A percentile compares a stretch with the other conserved stretches of the same genome.
Evolutionary conservation across 2,113 vertebrate species (phyloP).

Genomic region (Nothoprocta pentlandii): DNA sequence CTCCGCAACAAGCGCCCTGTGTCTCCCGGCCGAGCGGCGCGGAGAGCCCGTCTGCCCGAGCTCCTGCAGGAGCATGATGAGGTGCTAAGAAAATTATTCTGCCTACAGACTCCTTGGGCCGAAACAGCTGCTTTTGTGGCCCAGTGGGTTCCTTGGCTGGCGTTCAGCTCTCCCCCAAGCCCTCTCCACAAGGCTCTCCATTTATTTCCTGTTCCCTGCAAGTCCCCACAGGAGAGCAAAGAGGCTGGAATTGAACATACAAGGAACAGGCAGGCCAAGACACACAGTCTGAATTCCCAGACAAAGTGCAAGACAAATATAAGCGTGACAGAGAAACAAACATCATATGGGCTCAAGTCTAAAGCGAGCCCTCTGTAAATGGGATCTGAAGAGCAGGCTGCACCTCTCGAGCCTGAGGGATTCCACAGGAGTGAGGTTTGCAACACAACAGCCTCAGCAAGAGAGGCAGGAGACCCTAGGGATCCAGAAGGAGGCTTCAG

Average conservation of each 20-base stretch:
- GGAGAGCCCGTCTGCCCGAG: slow-evolving; percentile 41
- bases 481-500: neutral
- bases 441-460: neutral
- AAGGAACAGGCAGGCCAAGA: slow-evolving; percentile 33
- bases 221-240: slow-evolving; percentile 36
- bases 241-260: slow-evolving; percentile 49
- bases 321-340: slow-evolving; percentile 48
- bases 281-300: slow-evolving; percentile 51
- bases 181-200: neutral
- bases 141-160: slow-evolving; percentile 32
- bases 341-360: neutral
- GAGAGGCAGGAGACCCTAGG: neutral
- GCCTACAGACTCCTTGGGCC: slow-evolving; percentile 42
- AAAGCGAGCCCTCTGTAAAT: slow-evolving; percentile 1
- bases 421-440: slow-evolving; percentile 6
- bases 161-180: slow-evolving; percentile 2
- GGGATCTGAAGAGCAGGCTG: slow-evolving; percentile 3
- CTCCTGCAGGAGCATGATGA: slow-evolving; percentile 56
- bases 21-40: slow-evolving; percentile 5
- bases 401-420: neutral
- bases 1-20: neutral
- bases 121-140: slow-evolving; percentile 59
- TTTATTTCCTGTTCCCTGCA: slow-evolving; percentile 53
- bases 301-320: slow-evolving; percentile 47
- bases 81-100: slow-evolving; percentile 67